Evolutionary conservation across 2,113 vertebrate genomes (phyloP).

Genomic region (Ancistrus triradiatus): DNA sequence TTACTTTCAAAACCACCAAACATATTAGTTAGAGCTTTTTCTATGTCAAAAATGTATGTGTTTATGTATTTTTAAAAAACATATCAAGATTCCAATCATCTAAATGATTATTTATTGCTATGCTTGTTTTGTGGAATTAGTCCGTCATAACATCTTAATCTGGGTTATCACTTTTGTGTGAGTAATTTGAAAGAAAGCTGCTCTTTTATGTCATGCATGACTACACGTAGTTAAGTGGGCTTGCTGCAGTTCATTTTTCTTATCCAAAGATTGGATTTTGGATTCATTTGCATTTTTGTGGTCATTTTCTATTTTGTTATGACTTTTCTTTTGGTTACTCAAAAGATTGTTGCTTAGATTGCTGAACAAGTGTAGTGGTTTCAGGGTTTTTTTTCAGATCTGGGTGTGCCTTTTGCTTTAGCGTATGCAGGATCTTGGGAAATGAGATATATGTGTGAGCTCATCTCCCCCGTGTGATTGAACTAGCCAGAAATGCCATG

Average conservation of each 20-base stretch:
- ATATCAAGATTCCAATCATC: too few species aligned
- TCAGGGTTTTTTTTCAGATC: slow-evolving; percentile 49
- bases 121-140: too few species aligned
- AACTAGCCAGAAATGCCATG: slow-evolving; percentile 45
- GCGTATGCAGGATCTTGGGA: slow-evolving; percentile 52
- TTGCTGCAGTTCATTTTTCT: neutral
- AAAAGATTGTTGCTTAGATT: slow-evolving; percentile 38
- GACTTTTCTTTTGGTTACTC: neutral
- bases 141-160: too few species aligned
- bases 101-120: too few species aligned
- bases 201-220: too few species aligned
- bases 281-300: neutral
- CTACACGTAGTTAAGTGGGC: too few species aligned
- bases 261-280: neutral
- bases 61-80: too few species aligned
- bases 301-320: neutral
- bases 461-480: slow-evolving; percentile 61
- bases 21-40: neutral
- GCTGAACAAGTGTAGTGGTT: slow-evolving; percentile 62
- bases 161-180: too few species aligned
- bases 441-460: slow-evolving; percentile 52
- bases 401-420: slow-evolving; percentile 69
- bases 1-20: neutral
- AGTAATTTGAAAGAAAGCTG: too few species aligned
- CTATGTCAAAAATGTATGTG: too few species aligned